Base-by-base conservation (phyloP, 2,113 vertebrate genomes). In the Stigmatopora argus region DNA sequence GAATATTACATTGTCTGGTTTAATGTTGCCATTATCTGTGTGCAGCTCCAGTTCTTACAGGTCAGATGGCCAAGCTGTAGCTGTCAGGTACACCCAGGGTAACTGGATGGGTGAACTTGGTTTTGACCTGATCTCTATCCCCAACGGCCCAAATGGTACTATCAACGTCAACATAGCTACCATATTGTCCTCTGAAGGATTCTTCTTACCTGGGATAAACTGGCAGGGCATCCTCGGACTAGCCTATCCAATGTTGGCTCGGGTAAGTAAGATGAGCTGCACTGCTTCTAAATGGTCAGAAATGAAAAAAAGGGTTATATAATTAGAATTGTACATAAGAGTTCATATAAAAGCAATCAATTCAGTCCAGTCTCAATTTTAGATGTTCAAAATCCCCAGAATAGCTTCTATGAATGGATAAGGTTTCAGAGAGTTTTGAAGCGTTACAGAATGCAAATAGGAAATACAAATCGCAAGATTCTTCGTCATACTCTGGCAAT, bases 181-280 rank as follows among this genome's bases (percentile, higher is more conserved):
- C 13, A 99, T 99, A 83, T 83, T 93, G 17, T 86, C 91, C 35
- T 98, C 97, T 0, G 93, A 99, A 0, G 92, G 92, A 69, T 99
- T 99, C 89, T 99, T 98, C 77, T 83, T 99, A 61, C 92, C 94
- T 3, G 92, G 92, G 0, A 85, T 97, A 65, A 92, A 95, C 35
- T 99, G 97, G 97, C 95, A 97, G 0, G 97, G 97, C 58, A 99
- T 99, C 59, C 90, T 99, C 26, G 97, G 97, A 15, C 88, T 99
- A 55, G 97, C 96, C 5, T 99, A 98, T 0, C 87, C 90, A 34
- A 55, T 85, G 18, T 86, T 99, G 83, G 93, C 96, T 78, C 94
- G 94, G 92, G 96, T 99, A 89, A 92, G 87, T 31, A 2, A 56
- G 15, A 15, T 55, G 31, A 56, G 3, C 19, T 53, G 51, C 21